phyloP scores from a whole-genome alignment of 2,888 invertebrate genomes.

The Xestoiulus laeticollis region DNA sequence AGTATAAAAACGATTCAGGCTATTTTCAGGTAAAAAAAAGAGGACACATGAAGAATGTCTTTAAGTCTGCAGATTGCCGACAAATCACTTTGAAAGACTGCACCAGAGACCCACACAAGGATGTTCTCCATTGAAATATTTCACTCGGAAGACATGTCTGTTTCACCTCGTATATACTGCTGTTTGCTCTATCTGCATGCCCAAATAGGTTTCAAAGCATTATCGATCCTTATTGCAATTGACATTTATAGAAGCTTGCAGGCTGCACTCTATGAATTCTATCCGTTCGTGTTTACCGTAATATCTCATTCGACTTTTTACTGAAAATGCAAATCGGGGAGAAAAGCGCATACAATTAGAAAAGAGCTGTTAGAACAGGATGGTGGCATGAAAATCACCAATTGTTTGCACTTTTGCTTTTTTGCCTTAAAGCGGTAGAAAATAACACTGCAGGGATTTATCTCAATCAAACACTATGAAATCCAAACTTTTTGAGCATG shows the following conservation, averaged over 20 bases:
- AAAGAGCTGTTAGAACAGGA: background rate
- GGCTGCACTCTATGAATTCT: background rate
- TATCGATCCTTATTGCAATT: constrained; percentile 30
- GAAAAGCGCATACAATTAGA: background rate
- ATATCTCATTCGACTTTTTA: background rate
- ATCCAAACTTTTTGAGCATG: background rate
- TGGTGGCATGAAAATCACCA: background rate
- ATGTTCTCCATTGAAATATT: background rate
- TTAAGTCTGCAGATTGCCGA: background rate
- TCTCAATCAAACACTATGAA: background rate
- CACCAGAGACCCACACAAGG: background rate
- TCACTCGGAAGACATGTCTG: background rate
- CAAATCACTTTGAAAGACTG: background rate
- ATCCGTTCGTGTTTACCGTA: background rate
- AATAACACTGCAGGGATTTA: background rate
- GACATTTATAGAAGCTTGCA: background rate
- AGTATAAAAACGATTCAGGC: background rate
- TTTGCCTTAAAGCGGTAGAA: background rate
- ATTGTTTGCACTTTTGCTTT: background rate
- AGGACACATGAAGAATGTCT: background rate
- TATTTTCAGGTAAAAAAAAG: background rate
- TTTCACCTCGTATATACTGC: constrained; percentile 3
- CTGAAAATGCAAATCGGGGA: background rate
- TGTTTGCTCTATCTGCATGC: constrained; percentile 16
- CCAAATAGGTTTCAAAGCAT: constrained; percentile 17